Percentiles rank a stretch among this genome's conserved stretches.
Conservation (phyloP, 2,797 vertebrate genomes). For the Sphenopsis melanotis region DNA sequence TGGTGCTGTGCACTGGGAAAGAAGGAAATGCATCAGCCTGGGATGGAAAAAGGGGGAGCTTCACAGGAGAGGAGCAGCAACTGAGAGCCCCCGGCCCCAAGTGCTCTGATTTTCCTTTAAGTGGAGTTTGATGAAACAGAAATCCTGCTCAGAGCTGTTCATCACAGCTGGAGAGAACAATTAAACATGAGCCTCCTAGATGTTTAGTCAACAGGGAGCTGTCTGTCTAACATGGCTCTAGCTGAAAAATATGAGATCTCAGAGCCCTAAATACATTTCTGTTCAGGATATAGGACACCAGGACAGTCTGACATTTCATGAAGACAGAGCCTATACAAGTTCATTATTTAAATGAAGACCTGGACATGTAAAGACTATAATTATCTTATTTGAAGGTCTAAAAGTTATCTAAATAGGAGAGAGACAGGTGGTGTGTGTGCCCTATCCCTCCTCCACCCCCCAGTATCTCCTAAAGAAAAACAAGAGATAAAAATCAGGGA, state of each 20-base stretch:
- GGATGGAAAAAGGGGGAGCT: neutral
- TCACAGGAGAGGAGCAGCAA: neutral
- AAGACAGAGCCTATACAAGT: neutral
- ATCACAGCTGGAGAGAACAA: slow-evolving; percentile 61
- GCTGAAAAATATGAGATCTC: slow-evolving; percentile 11
- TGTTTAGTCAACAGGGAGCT: slow-evolving; percentile 58
- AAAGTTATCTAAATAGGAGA: neutral
- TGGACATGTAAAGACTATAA: neutral
- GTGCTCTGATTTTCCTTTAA: slow-evolving; percentile 39
- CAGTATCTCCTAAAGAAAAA: neutral
- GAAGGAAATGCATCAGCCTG: neutral
- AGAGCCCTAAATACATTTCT: neutral
- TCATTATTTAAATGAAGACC: neutral
- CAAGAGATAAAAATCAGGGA: neutral
- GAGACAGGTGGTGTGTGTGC: neutral
- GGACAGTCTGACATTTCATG: neutral
- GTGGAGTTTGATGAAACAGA: slow-evolving; percentile 49
- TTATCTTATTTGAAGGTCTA: neutral
- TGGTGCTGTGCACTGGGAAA: neutral
- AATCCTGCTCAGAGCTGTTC: slow-evolving; percentile 48
- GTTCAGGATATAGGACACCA: neutral
- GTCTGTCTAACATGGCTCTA: slow-evolving; percentile 21
- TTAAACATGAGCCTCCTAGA: slow-evolving; percentile 49
- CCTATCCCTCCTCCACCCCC: neutral
- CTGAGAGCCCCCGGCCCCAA: neutral